Base-by-base conservation (phyloP, 2,888 invertebrate genomes). In the Aphelenchoides bicaudatus region DNA sequence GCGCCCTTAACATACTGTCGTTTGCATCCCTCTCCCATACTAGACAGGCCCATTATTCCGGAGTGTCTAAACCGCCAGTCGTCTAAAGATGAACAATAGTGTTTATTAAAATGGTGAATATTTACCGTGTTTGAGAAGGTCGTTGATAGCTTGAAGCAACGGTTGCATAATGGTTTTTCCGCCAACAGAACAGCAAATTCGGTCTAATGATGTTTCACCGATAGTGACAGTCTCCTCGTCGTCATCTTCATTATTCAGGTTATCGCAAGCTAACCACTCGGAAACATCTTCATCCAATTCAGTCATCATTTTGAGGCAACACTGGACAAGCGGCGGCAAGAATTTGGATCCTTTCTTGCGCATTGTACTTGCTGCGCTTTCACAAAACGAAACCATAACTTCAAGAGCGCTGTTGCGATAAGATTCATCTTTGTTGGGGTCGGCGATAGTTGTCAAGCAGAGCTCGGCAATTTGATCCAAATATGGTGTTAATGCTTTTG, bases 21-120 rank as follows among this genome's bases (percentile, higher is more conserved):
- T 80, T 92, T 91, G 79, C 96, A 98, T 23, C 98, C 98, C 83
- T 98, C 98, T 3, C 96, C 96, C 60, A 93, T 89, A 0, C 94
- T 91, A 4, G 94, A 96, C 47, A 98, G 88, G 3, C 62, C 96
- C 94, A 98, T 98, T 34, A 98, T 85, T 1, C 92, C 98, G 39
- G 96, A 96, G 82, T 96, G 91, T n/a, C 87, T 83, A 70, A 80
- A 79, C 55, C 80, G 76, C 84, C 84, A 84, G 67, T 83, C 81
- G 49, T 70, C 80, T 80, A 74, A 47, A 61, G 25, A 39, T 13
- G 23, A 19, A 27, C n/a, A 49, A 49, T 49, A 30, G 2, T 31
- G 10, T 51, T 51, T 48, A 2, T 49, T 1, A 49, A 31, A 52
- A 51, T 1, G 10, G 10, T 34, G 21, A 25, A 48, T 29, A 48